Conservation (phyloP, 2,797 vertebrate species). For the Karalla daura region DNA sequence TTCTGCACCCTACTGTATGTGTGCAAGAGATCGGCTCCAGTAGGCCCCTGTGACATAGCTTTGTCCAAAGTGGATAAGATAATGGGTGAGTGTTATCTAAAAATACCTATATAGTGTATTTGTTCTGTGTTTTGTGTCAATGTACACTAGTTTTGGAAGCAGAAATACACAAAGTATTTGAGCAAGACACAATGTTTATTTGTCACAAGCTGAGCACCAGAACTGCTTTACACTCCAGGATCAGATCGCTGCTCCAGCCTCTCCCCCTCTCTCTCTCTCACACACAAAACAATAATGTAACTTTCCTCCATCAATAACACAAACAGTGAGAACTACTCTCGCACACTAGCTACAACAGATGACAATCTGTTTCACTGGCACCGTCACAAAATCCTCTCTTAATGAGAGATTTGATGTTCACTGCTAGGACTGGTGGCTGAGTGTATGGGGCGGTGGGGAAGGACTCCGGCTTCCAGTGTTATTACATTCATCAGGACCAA, state of each 20-base stretch:
- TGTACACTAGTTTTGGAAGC: not conserved
- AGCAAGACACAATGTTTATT: constrained; percentile 45
- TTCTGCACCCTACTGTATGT: no score
- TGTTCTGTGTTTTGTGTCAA: not conserved
- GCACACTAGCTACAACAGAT: not conserved
- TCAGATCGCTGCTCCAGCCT: constrained; percentile 6
- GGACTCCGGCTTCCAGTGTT: constrained; percentile 11
- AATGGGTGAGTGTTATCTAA: no score
- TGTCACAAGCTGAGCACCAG: constrained; percentile 47
- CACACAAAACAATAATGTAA: constrained; percentile 10
- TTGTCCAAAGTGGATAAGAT: no score
- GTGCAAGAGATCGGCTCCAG: no score
- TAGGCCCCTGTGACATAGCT: no score
- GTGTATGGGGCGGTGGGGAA: not conserved
- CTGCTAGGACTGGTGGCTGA: constrained; percentile 15
- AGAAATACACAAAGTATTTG: constrained; percentile 5
- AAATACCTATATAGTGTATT: no score
- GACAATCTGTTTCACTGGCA: not conserved
- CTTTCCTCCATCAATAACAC: constrained; percentile 8
- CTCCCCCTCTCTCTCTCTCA: not conserved
- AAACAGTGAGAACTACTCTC: not conserved
- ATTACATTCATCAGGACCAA: constrained; percentile 22
- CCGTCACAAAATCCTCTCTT: not conserved
- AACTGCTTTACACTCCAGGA: constrained; percentile 33
- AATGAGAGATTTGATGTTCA: not conserved